Evolutionary conservation across 2,797 vertebrate genomes (phyloP).

Genomic region (Huso huso): DNA sequence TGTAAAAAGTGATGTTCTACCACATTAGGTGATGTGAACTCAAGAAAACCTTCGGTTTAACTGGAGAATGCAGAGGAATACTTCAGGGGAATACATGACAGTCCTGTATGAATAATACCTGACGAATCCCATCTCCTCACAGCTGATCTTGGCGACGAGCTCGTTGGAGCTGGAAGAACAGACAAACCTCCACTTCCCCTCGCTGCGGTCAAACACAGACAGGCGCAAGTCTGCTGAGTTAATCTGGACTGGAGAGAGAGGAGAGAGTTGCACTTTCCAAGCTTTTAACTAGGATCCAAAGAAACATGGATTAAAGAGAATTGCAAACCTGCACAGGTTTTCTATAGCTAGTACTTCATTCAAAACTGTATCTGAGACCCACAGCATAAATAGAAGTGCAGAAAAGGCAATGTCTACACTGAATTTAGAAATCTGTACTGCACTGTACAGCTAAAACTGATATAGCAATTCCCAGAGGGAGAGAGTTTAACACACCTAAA

Average conservation of each 20-base stretch:
- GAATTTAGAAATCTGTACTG: background rate
- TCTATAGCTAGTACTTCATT: too few relatives aligned
- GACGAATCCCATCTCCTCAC: slow-evolving; percentile 84
- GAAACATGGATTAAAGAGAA: too few relatives aligned
- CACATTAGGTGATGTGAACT: background rate
- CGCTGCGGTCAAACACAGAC: slow-evolving; percentile 64
- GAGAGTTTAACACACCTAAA: background rate
- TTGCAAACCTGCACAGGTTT: too few relatives aligned
- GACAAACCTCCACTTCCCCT: slow-evolving; percentile 71
- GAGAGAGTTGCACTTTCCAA: background rate
- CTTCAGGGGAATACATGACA: background rate
- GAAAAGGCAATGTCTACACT: background rate
- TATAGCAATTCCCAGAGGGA: too few relatives aligned
- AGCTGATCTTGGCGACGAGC: slow-evolving; percentile 71
- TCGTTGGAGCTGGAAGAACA: slow-evolving; percentile 73
- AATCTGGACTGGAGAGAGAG: slow-evolving; percentile 69
- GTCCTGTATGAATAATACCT: slow-evolving; percentile 49
- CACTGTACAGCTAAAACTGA: background rate
- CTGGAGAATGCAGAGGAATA: too few relatives aligned
- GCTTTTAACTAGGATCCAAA: too few relatives aligned
- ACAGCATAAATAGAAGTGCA: too few relatives aligned
- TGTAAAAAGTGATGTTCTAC: background rate
- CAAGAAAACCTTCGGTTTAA: too few relatives aligned
- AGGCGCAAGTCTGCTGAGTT: slow-evolving; percentile 68
- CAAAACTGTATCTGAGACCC: too few relatives aligned